Conservation (phyloP, 2,797 vertebrate species). For the Coranthus polyacanthus region DNA sequence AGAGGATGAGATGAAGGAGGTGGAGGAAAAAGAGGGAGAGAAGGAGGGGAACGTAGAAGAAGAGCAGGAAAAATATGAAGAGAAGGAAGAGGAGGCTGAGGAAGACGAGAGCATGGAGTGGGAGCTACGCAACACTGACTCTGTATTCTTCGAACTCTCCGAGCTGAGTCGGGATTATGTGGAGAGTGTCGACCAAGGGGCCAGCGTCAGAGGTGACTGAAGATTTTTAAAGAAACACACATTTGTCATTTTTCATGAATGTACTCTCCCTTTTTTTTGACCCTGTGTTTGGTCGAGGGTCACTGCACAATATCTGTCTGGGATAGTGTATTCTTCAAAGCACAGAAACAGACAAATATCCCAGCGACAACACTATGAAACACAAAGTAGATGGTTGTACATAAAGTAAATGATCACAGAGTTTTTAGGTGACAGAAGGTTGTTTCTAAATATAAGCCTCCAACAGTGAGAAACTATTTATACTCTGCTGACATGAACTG, state of each 20-base stretch:
- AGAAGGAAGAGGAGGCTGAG: conserved; percentile 46
- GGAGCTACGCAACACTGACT: conserved; percentile 86
- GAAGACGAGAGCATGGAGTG: conserved; percentile 82
- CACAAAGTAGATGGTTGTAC: not conserved
- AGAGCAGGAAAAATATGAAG: conserved; percentile 21
- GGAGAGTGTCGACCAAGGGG: conserved; percentile 86
- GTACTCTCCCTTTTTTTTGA: not conserved
- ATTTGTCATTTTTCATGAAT: not conserved
- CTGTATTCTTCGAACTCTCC: conserved; percentile 86
- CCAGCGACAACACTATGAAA: not conserved
- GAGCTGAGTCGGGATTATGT: conserved; percentile 86
- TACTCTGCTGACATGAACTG: conserved; percentile 12
- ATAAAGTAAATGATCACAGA: conserved; percentile 8
- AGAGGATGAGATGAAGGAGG: conserved; percentile 65
- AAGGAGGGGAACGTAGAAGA: conserved; percentile 17
- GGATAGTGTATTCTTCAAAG: too few relatives aligned
- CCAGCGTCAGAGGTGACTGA: conserved; percentile 80
- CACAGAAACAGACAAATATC: not conserved
- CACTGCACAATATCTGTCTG: too few relatives aligned
- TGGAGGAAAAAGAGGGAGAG: conserved; percentile 17
- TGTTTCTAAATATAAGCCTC: conserved; percentile 21
- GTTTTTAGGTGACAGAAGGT: not conserved
- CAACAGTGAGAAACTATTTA: conserved; percentile 12
- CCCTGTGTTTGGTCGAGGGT: too few relatives aligned
- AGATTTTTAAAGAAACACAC: not conserved